phyloP scores from a whole-genome alignment of 2,888 invertebrate genomes.

The Dynastes tityus region DNA sequence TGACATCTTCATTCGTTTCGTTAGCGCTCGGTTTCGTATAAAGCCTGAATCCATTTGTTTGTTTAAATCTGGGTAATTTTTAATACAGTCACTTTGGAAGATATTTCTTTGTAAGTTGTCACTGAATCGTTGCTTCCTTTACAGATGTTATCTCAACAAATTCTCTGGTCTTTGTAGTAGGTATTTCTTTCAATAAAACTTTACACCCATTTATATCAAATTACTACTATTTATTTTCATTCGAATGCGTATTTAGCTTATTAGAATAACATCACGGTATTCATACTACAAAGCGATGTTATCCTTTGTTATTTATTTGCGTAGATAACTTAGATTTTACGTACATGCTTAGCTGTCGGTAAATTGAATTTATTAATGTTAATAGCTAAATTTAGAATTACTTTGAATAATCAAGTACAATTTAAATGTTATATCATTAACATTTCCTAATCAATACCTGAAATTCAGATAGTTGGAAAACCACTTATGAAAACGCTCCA shows the following conservation, averaged over 20 bases:
- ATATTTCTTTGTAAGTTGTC: constrained; percentile 62
- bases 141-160: constrained; percentile 57
- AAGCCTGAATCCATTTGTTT: constrained; percentile 60
- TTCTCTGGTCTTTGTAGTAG: constrained; percentile 55
- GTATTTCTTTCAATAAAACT: constrained; percentile 38
- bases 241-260: constrained; percentile 12
- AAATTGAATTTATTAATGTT: too few species aligned
- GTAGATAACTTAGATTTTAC: not conserved
- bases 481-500: too few species aligned
- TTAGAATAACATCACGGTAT: too few species aligned
- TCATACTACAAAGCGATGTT: too few species aligned
- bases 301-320: too few species aligned
- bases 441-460: too few species aligned
- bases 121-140: constrained; percentile 59
- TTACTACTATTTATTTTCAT: constrained; percentile 25
- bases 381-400: too few species aligned
- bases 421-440: too few species aligned
- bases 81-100: constrained; percentile 63
- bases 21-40: constrained; percentile 58
- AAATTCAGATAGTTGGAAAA: too few species aligned
- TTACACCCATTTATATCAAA: constrained; percentile 34
- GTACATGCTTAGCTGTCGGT: too few species aligned
- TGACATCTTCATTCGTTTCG: constrained; percentile 63
- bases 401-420: too few species aligned
- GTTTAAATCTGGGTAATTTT: constrained; percentile 63